Conservation (phyloP, 2,113 vertebrate genomes). For the Cyphomyrus plagiostoma region DNA sequence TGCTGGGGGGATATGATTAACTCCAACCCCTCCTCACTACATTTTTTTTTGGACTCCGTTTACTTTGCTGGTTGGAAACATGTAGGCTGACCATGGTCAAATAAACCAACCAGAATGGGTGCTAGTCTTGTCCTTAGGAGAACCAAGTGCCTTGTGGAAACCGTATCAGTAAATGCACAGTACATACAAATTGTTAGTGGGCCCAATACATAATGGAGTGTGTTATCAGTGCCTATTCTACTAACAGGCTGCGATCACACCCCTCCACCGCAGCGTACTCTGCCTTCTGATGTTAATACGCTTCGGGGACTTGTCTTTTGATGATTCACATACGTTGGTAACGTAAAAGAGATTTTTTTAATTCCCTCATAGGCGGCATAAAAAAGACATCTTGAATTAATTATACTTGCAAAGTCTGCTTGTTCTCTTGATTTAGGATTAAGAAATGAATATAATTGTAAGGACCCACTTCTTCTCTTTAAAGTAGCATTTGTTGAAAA, state of each 20-base stretch:
- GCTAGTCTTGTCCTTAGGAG: background rate
- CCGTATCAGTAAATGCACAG: background rate
- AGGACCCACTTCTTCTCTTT: background rate
- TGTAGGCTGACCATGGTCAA: background rate
- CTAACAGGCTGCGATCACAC: background rate
- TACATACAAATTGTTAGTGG: background rate
- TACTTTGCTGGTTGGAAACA: background rate
- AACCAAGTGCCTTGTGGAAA: background rate
- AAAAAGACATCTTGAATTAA: conserved; percentile 1
- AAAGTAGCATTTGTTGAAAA: background rate
- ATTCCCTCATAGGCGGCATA: background rate
- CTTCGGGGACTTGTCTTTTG: conserved; percentile 6
- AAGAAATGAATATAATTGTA: background rate
- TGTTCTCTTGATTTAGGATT: background rate
- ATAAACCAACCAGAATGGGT: background rate
- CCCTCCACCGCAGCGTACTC: background rate
- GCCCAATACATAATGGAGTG: background rate
- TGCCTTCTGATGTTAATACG: background rate
- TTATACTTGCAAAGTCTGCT: background rate
- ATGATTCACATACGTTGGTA: background rate
- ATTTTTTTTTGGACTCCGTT: background rate
- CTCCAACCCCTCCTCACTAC: background rate
- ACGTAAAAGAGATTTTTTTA: background rate
- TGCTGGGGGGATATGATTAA: background rate
- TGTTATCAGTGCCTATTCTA: background rate